Evolutionary conservation across 2,888 invertebrate species (phyloP).

Genomic region (Trichopria drosophilae): DNA sequence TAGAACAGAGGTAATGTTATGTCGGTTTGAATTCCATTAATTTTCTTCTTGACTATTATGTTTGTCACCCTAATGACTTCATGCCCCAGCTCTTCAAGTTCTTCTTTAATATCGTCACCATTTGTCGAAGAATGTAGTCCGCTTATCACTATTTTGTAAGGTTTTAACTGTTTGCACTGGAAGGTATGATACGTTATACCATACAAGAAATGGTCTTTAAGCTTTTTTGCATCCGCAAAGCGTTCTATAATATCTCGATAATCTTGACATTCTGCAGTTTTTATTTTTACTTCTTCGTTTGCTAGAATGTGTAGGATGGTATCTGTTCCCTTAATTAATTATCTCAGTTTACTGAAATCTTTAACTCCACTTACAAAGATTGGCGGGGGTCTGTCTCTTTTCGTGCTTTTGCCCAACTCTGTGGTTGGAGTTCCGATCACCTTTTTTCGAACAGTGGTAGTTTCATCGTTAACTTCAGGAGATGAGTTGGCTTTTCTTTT

Average conservation of each 20-base stretch:
- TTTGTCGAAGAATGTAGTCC: not conserved
- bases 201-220: not conserved
- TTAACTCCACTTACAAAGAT: not conserved
- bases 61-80: no score
- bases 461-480: no score
- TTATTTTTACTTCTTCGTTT: conserved; percentile 5
- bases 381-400: conserved; percentile 3
- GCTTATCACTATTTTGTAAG: conserved; percentile 2
- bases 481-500: no score
- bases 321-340: not conserved
- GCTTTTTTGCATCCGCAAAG: not conserved
- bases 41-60: not conserved
- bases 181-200: conserved; percentile 3
- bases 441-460: no score
- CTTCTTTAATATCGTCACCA: not conserved
- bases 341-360: not conserved
- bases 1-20: not conserved
- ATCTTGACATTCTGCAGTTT: not conserved
- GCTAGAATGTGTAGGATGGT: not conserved
- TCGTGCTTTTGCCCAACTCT: not conserved
- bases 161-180: not conserved
- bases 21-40: not conserved
- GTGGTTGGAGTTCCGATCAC: no score
- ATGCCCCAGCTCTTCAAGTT: conserved; percentile 5
- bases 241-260: not conserved